A percentile compares a stretch with the other conserved stretches of the same genome.
Conservation (phyloP, 2,113 vertebrate species). For the Narcine bancroftii region DNA sequence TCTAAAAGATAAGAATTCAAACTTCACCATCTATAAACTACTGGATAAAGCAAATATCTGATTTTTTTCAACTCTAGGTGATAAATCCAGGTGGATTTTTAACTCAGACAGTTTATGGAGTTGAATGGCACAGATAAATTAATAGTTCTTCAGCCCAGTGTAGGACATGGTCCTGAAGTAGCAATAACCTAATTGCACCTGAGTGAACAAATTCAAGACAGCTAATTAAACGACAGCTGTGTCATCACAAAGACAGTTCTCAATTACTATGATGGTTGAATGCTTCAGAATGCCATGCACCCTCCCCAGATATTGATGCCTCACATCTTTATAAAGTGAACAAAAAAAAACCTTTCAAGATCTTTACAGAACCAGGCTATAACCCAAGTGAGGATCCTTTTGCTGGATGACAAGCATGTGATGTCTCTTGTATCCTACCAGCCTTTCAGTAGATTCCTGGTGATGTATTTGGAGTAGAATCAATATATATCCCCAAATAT, state of each 20-base stretch:
- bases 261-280: not conserved
- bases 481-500: not conserved
- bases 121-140: not conserved
- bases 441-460: not conserved
- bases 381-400: not conserved
- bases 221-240: not conserved
- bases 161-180: not conserved
- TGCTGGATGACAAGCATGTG: not conserved
- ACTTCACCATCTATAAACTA: not conserved
- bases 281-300: not conserved
- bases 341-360: not conserved
- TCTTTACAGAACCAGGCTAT: not conserved
- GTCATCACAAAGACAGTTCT: not conserved
- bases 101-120: not conserved
- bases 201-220: not conserved
- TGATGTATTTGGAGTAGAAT: not conserved
- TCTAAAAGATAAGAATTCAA: not conserved
- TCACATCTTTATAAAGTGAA: not conserved
- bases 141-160: not conserved
- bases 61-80: not conserved
- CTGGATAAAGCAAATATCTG: not conserved
- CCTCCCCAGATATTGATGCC: not conserved
- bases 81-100: not conserved
- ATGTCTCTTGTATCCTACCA: not conserved
- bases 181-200: not conserved